These are phyloP conservation scores for Subacronicta megacephala DNA, from an alignment of 2,888 invertebrate genomes.

Conservation along the genomic window DNA sequence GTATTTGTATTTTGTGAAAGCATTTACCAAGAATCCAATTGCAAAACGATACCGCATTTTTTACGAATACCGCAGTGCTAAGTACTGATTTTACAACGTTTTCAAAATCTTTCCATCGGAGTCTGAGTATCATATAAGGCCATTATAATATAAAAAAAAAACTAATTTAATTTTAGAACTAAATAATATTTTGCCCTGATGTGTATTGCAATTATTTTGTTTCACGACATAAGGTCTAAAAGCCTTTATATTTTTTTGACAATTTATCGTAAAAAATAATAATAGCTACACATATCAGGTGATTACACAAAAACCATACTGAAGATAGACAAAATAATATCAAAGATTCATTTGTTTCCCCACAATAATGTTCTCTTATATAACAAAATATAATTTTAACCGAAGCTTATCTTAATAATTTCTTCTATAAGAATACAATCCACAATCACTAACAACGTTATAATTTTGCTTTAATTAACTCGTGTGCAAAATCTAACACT, in stretches of 20 bases:
- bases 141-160: constrained; percentile 18
- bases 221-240: background rate
- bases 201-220: constrained; percentile 24
- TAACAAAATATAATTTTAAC: constrained; percentile 47
- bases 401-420: constrained; percentile 51
- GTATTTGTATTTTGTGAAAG: background rate
- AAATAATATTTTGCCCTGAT: constrained; percentile 25
- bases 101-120: constrained; percentile 14
- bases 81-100: constrained; percentile 17
- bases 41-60: background rate
- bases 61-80: constrained; percentile 3
- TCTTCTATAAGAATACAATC: constrained; percentile 44
- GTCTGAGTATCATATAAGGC: constrained; percentile 47
- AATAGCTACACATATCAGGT: constrained; percentile 7
- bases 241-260: background rate
- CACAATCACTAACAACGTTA: constrained; percentile 49
- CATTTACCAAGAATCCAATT: background rate
- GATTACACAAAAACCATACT: constrained; percentile 7
- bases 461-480: constrained; percentile 43
- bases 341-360: constrained; percentile 9
- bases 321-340: constrained; percentile 6
- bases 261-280: constrained; percentile 7
- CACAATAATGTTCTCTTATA: constrained; percentile 7
- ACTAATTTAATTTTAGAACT: constrained; percentile 23
- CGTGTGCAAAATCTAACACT: constrained; percentile 43